Percentiles rank a stretch among this genome's conserved stretches.
phyloP scores from a whole-genome alignment of 2,113 vertebrate species.

The mouse (Mus musculus) region GRCm39 chr11:6940501-6941000 shows the following conservation, averaged over 20 bases:
- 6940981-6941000: not conserved
- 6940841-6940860: not conserved
- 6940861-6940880: not conserved
- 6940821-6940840: not conserved
- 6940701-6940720: not conserved
- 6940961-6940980: not conserved
- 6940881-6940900: not conserved
- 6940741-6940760: not conserved
- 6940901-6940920: not conserved
- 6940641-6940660: not conserved
- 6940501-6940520: not conserved
- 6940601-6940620: not conserved
- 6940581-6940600: not conserved
- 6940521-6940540: not conserved
- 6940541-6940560: not conserved
- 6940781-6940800: not conserved
- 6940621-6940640: not conserved
- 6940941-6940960: not conserved
- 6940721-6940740: not conserved
- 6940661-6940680: not conserved
- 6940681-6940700: not conserved
- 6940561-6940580: not conserved
- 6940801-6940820: accelerated
- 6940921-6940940: not conserved
- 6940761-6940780: not conserved